Conservation (phyloP, 2,888 invertebrate species). For the Athrips mouffetella region DNA sequence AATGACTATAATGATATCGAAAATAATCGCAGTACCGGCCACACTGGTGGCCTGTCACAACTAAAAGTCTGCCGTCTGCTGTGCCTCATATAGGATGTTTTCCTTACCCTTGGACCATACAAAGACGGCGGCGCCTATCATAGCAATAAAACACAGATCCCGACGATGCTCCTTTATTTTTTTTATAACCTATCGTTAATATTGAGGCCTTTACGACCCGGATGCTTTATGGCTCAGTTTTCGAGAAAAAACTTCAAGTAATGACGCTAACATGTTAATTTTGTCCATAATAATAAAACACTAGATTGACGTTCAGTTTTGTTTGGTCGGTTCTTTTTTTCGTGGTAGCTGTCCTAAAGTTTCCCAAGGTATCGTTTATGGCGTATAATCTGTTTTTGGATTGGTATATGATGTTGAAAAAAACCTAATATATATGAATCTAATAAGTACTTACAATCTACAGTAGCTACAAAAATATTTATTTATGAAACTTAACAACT, state of each 20-base stretch:
- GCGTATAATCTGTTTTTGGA: background rate
- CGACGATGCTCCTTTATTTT: constrained; percentile 62
- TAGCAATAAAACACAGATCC: constrained; percentile 61
- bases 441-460: no score
- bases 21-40: no score
- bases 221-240: constrained; percentile 63
- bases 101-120: background rate
- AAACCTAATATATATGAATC: no score
- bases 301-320: constrained; percentile 26
- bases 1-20: no score
- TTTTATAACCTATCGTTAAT: constrained; percentile 70
- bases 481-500: no score
- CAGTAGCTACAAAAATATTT: no score
- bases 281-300: constrained; percentile 60
- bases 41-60: background rate
- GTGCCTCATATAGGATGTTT: background rate
- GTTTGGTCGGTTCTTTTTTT: constrained; percentile 23
- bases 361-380: constrained; percentile 5
- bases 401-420: no score
- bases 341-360: no score
- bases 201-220: constrained; percentile 64
- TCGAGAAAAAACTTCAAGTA: constrained; percentile 47
- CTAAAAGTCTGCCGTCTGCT: background rate
- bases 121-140: constrained; percentile 54
- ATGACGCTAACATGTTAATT: constrained; percentile 70